Evolutionary conservation across 2,113 vertebrate genomes (phyloP).

Genomic region (Calyptommatus sinebrachiatus): DNA sequence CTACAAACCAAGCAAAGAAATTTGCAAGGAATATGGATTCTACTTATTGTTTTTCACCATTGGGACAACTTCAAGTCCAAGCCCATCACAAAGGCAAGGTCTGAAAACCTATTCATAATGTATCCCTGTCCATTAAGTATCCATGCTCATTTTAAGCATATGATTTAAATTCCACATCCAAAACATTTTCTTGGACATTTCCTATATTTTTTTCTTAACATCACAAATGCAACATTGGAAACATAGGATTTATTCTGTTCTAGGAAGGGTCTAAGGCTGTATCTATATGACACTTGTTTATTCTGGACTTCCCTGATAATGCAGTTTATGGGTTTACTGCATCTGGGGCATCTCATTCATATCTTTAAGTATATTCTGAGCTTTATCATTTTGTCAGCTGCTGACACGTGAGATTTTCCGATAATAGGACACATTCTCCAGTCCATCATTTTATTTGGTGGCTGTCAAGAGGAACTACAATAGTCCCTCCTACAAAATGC

Average conservation of each 20-base stretch:
- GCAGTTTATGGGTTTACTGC: no score
- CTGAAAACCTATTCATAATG: neutral
- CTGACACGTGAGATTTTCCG: no score
- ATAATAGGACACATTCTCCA: no score
- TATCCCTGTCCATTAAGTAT: neutral
- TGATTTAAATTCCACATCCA: neutral
- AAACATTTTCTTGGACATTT: neutral
- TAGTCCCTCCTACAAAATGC: no score
- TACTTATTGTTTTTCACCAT: neutral
- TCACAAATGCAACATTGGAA: neutral
- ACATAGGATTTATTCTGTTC: neutral
- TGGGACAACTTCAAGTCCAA: neutral
- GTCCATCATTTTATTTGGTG: no score
- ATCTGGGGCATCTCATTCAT: no score
- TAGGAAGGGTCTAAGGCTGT: no score
- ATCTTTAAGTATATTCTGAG: no score
- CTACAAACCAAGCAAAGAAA: neutral
- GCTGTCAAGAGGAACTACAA: no score
- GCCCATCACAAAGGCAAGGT: neutral
- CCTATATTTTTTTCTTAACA: neutral
- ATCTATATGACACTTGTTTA: no score
- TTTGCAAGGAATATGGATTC: constrained; percentile 18
- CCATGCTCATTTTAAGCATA: neutral
- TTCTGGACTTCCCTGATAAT: no score
- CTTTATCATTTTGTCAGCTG: no score